These are phyloP conservation scores for Thysanoteuthis rhombus DNA, from an alignment of 2,888 invertebrate species.

Conservation along the genomic window DNA sequence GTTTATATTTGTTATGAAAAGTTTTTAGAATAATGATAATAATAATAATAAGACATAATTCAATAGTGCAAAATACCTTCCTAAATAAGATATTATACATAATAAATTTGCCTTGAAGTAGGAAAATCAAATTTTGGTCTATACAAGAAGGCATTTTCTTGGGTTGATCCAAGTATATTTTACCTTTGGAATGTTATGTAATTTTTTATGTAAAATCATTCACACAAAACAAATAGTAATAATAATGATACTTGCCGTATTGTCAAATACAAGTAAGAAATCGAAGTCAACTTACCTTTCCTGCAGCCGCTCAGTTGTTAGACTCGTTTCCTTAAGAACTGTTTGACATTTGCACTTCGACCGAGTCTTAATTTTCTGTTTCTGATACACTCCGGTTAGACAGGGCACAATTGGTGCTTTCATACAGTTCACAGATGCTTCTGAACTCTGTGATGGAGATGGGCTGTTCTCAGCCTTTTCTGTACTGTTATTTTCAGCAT, in stretches of 20 bases:
- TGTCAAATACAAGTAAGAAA: neutral
- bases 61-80: neutral
- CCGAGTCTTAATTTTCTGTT: slow-evolving; percentile 30
- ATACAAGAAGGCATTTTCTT: neutral
- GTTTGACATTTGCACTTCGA: slow-evolving; percentile 32
- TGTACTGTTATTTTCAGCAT: slow-evolving; percentile 34
- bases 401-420: slow-evolving; percentile 60
- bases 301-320: slow-evolving; percentile 21
- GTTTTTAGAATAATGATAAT: neutral
- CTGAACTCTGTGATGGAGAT: slow-evolving; percentile 40
- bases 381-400: slow-evolving; percentile 39
- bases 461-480: slow-evolving; percentile 45
- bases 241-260: neutral
- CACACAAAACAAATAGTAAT: neutral
- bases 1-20: neutral
- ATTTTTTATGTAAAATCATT: neutral
- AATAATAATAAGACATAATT: neutral
- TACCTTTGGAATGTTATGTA: neutral
- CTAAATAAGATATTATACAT: neutral
- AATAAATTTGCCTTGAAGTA: neutral
- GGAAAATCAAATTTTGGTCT: neutral
- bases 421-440: slow-evolving; percentile 49
- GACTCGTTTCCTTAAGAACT: slow-evolving; percentile 20
- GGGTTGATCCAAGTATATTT: neutral
- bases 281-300: slow-evolving; percentile 20